Base-by-base conservation (phyloP, 2,888 invertebrate genomes). In the Tortrix viridana region DNA sequence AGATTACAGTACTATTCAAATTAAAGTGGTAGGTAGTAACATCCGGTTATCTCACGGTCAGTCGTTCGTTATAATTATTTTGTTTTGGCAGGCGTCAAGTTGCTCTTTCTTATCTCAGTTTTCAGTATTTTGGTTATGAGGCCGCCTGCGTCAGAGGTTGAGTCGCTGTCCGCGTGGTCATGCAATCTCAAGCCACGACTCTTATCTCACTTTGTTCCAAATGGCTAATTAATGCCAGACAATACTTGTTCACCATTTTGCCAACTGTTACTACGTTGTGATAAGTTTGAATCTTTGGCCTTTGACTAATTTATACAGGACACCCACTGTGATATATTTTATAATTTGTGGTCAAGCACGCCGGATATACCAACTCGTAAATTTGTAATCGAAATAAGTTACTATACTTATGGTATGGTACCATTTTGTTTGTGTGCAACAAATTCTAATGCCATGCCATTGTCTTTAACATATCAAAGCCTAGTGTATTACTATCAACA, bases 131-230 rank as follows among this genome's bases (percentile, higher is more conserved):
- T 53, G 41, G 53, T 37, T 22, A 20, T 20, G 20, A 53, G 12
- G 18, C 6, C 20, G 53, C 6, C 53, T 53, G 41, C 53, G 53
- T 53, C 41, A 53, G 38, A 1, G 16, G 20, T 32, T 9, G 53
- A 3, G 41, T 53, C 22, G 22, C 52, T 7, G 20, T n/a, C 41
- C 38, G 41, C 38, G 20, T 32, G 32, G n/a, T 53, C 52, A 18
- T 4, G n/a, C 20, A 38, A 52, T 26, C 32, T 32, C 32, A 3
- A 7, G 32, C 20, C 20, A 16, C 38, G 41, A n/a, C 20, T 16
- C 20, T 53, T 41, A 53, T 53, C 52, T 53, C n/a, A 9, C 53
- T 53, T 53, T 53, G 53, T 53, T 41, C 23, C 38, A 53, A 50
- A 12, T 18, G 16, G 20, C 22, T 50, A 53, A 52, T 53, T 41